These are phyloP conservation scores for Cuniculus paca DNA, from an alignment of 2,797 vertebrate genomes.

Conservation along the genomic window DNA sequence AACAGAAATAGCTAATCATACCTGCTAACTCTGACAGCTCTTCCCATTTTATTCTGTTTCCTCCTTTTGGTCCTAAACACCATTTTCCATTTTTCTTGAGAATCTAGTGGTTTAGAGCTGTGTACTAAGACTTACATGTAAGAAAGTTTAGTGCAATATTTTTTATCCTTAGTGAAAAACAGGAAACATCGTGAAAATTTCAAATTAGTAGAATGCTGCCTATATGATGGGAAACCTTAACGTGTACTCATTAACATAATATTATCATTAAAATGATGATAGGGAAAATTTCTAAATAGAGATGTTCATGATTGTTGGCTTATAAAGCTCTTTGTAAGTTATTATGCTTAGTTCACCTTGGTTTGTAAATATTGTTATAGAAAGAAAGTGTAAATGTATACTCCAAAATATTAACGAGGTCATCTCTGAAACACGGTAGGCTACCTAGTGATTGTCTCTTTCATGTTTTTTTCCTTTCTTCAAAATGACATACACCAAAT, in stretches of 20 bases:
- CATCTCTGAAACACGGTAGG: not conserved
- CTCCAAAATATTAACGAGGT: not conserved
- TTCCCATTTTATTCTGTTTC: not conserved
- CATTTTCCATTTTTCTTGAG: not conserved
- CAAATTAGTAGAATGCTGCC: not conserved
- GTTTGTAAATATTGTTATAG: not conserved
- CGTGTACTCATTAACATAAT: not conserved
- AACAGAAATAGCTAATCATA: too few relatives aligned
- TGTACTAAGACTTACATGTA: not conserved
- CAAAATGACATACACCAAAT: not conserved
- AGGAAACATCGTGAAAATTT: not conserved
- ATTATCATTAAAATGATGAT: not conserved
- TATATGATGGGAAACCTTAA: not conserved
- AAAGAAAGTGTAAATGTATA: not conserved
- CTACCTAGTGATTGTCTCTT: not conserved
- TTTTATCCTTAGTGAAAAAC: not conserved
- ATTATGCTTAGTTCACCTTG: not conserved
- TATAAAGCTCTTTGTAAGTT: not conserved
- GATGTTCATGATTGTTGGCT: not conserved
- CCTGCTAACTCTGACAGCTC: accelerated
- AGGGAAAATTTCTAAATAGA: not conserved
- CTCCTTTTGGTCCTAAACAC: not conserved
- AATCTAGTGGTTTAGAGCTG: not conserved
- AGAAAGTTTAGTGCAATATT: not conserved
- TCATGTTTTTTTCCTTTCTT: not conserved